Conservation (phyloP, 1,140 invertebrate genomes). For the Drosophila lacteicornis region DNA sequence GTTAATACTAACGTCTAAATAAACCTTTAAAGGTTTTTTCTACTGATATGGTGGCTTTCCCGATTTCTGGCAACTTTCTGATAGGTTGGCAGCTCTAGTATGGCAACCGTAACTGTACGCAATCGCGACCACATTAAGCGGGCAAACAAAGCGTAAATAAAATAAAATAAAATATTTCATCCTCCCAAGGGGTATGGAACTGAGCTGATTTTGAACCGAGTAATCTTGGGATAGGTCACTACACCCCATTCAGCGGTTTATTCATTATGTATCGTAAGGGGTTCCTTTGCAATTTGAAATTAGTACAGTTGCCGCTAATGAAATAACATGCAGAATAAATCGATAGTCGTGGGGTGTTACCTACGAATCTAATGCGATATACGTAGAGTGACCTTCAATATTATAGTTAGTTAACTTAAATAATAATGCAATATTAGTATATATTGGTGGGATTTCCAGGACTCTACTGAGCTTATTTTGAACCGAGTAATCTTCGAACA, state of each 20-base stretch:
- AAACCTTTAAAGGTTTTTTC: too few relatives aligned
- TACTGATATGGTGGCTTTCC: not conserved
- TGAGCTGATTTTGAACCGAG: conserved; percentile 17
- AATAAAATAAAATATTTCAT: not conserved
- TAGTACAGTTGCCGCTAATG: not conserved
- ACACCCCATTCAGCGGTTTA: not conserved
- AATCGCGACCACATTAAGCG: not conserved
- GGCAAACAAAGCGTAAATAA: conserved; percentile 11
- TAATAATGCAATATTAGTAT: not conserved
- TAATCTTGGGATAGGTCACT: conserved; percentile 17
- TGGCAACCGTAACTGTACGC: not conserved
- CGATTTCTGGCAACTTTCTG: not conserved
- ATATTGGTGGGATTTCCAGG: not conserved
- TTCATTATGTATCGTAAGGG: not conserved
- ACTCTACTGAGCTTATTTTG: too few relatives aligned
- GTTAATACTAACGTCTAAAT: too few relatives aligned
- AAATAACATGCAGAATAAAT: too few relatives aligned
- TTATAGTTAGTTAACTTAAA: too few relatives aligned
- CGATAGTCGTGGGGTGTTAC: too few relatives aligned
- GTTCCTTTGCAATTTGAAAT: not conserved
- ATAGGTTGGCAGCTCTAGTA: not conserved
- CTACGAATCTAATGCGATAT: too few relatives aligned
- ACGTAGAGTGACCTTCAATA: too few relatives aligned
- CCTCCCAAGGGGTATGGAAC: not conserved
- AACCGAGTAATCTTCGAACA: too few relatives aligned